These are phyloP conservation scores for Erythrolamprus reginae DNA, from an alignment of 2,113 vertebrate species.

Conservation along the genomic window DNA sequence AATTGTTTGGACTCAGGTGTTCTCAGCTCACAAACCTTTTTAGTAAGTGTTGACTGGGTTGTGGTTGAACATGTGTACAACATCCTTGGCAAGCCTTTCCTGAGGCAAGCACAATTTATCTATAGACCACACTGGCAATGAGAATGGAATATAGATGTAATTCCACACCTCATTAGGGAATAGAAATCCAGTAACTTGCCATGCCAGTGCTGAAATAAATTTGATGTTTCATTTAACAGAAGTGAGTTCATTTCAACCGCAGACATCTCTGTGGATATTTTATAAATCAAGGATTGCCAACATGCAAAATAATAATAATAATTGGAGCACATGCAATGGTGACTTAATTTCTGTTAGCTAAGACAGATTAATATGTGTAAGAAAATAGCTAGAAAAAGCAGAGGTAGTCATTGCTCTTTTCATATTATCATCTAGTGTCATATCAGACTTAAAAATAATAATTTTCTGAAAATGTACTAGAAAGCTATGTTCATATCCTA, in stretches of 20 bases:
- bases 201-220: not conserved
- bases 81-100: no score
- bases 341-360: conserved; percentile 28
- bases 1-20: not conserved
- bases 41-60: not conserved
- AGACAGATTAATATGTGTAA: conserved; percentile 31
- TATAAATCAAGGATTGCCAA: conserved; percentile 14
- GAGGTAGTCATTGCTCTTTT: conserved; percentile 35
- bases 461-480: conserved; percentile 31
- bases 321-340: conserved; percentile 1
- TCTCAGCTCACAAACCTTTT: not conserved
- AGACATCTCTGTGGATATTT: not conserved
- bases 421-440: conserved; percentile 28
- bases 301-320: conserved; percentile 3
- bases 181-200: not conserved
- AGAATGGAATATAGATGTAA: not conserved
- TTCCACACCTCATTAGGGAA: not conserved
- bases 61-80: not conserved
- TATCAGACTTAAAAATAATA: conserved; percentile 25
- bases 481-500: conserved; percentile 24
- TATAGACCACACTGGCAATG: not conserved
- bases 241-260: not conserved
- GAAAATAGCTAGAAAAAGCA: conserved; percentile 27
- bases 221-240: not conserved
- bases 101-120: not conserved